Evolutionary conservation across 2,113 vertebrate genomes (phyloP), one percentile per base, ranked within the genome.

Genomic region (Morone chrysops): DNA sequence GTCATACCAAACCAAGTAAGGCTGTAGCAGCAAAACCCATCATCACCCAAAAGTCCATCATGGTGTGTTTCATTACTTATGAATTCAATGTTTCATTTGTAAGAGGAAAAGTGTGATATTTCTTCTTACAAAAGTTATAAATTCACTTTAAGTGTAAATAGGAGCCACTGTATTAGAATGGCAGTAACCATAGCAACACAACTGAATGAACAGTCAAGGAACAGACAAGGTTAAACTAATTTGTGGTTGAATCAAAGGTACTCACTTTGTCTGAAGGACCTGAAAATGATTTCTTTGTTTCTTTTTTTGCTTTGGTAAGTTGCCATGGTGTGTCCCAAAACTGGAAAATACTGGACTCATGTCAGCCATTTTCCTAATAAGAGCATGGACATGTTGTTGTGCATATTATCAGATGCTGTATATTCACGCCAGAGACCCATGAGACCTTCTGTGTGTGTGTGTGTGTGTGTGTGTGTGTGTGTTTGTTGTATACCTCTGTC

Each of bases 401-500:
- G 18, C n/a, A 16, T 31, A 47, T 73, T n/a, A 78, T 69, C 68
- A 84, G 0, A 54, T 73, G 8, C 38, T 51, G n/a, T n/a, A 12
- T 63, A 8, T 6, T 25, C 45, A 56, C n/a, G 11, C 12, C 53
- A 43, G 53, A 67, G 51, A 82, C 14, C 16, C 1, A 6, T 31
- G 1, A 71, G 59, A 57, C 36, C 17, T 62, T 59, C 11, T 22
- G 6, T 18, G 9, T 12, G 11, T 57, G 47, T 59, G 43, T 70
- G 69, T 22, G 5, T 17, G 14, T 50, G 11, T 40, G 41, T 41
- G n/a, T 54, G 4, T 67, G 25, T 61, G 62, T 57, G 53, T 59
- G 41, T 70, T 65, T 84, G 69, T 84, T 31, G 31, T 31, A 2
- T 31, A 31, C 31, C 31, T 3, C 31, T 3, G 85, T 84, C 65